Base-by-base conservation (phyloP, 2,888 invertebrate genomes). In the Tholera decimalis region DNA sequence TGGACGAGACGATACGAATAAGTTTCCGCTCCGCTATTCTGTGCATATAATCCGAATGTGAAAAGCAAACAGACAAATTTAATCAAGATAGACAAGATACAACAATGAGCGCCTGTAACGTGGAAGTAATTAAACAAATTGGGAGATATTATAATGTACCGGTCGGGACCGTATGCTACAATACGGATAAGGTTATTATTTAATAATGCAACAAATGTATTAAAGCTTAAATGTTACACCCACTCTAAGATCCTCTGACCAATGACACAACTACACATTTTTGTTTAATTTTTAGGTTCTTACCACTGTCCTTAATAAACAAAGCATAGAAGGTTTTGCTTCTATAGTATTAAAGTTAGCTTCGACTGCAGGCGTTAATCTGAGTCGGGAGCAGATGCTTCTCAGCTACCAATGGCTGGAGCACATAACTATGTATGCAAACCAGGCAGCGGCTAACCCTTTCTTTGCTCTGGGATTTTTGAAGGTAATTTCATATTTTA, bases 361-460 rank as follows among this genome's bases (percentile, higher is more conserved):
- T 0, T 87, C 89, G 1, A 95, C 95, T 81, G 95, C 93, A 47
- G 91, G 91, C 20, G 73, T 73, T 1, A 81, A 88, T 13, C 86
- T 93, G 77, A 96, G 89, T 62, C 88, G 91, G 44, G 93, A 96
- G 69, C 93, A 95, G 66, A 83, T 75, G 61, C 85, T 95, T 4
- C 89, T 95, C 26, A 91, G 95, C 26, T 96, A 96, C 67, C 97
- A 97, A 79, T 97, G 97, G 97, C 88, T 97, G 35, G 97, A 97
- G 84, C 96, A 97, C 84, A 93, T 97, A 5, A 95, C 96, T 2
- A 90, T 96, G 87, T 96, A 95, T 85, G 91, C 93, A 3, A 95
- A 96, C 82, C 96, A 96, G 83, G 96, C 95, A 9, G 92, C 91
- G 2, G 73, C 68, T 13, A 93, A 92, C 76, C 85, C 95, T 33